Conservation (phyloP, 2,797 vertebrate species). For the Enteromius fasciolatus region DNA sequence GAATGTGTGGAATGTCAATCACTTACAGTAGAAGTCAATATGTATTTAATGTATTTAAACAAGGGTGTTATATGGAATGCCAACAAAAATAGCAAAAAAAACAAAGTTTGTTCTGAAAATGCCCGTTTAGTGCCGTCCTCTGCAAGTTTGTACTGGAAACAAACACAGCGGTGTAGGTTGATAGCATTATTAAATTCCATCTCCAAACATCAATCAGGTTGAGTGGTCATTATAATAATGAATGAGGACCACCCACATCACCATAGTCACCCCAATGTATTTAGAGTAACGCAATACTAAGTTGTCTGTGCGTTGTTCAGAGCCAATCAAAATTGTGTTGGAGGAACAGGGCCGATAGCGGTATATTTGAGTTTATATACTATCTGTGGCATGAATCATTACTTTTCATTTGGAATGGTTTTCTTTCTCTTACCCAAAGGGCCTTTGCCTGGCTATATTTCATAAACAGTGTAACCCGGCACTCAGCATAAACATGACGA, state of each 20-base stretch:
- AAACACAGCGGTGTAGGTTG: slow-evolving; percentile 60
- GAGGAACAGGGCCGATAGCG: slow-evolving; percentile 67
- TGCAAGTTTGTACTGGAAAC: slow-evolving; percentile 18
- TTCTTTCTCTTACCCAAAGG: slow-evolving; percentile 75
- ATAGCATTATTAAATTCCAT: slow-evolving; percentile 80
- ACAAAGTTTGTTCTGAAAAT: background rate
- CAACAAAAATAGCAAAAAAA: background rate
- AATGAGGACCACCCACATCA: slow-evolving; percentile 82
- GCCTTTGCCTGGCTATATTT: slow-evolving; percentile 78
- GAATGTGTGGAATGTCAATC: slow-evolving; percentile 53
- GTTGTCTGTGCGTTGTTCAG: slow-evolving; percentile 76
- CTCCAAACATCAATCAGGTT: slow-evolving; percentile 77
- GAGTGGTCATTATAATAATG: slow-evolving; percentile 76
- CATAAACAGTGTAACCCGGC: slow-evolving; percentile 82
- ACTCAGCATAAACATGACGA: slow-evolving; percentile 82
- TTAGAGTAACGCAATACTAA: slow-evolving; percentile 79
- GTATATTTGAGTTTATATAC: slow-evolving; percentile 76
- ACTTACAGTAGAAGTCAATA: slow-evolving; percentile 36
- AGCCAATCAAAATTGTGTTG: slow-evolving; percentile 80
- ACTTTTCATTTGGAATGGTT: slow-evolving; percentile 79
- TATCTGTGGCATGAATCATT: slow-evolving; percentile 80
- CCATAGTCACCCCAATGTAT: slow-evolving; percentile 69
- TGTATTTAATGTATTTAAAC: background rate
- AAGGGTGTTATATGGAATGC: background rate
- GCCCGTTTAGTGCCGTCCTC: background rate